phyloP scores from a whole-genome alignment of 2,113 vertebrate species.

The Syngnathus typhle region DNA sequence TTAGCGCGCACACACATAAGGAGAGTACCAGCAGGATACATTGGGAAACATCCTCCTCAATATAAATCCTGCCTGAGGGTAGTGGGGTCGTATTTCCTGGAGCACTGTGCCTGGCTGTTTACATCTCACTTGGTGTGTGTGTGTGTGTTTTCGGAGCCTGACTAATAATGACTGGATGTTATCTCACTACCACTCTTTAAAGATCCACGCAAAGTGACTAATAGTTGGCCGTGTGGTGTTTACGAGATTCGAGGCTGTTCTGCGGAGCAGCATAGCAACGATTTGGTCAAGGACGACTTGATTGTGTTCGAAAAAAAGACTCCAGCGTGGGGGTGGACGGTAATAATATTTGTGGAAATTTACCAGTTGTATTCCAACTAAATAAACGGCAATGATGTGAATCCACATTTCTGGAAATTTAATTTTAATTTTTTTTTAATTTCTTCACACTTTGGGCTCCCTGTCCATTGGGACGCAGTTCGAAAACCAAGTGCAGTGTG shows the following conservation, averaged over 20 bases:
- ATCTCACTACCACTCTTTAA: conserved; percentile 59
- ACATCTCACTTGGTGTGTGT: conserved; percentile 51
- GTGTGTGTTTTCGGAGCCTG: conserved; percentile 39
- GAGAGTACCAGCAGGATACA: conserved; percentile 38
- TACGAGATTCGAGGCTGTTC: conserved; percentile 39
- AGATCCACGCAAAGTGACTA: conserved; percentile 36
- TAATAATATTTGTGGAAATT: background rate
- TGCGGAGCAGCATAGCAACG: conserved; percentile 46
- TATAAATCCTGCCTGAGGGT: conserved; percentile 63
- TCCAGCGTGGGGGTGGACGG: conserved; percentile 4
- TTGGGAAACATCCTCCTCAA: conserved; percentile 56
- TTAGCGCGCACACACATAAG: conserved; percentile 32
- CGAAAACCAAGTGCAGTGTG: background rate
- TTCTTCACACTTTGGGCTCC: too few relatives aligned
- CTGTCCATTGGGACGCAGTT: too few relatives aligned
- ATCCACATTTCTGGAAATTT: too few relatives aligned
- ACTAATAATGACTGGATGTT: conserved; percentile 69
- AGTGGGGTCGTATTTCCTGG: conserved; percentile 63
- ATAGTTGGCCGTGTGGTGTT: conserved; percentile 48
- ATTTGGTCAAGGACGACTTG: conserved; percentile 36
- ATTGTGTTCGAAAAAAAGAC: conserved; percentile 31
- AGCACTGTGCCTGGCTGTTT: conserved; percentile 57
- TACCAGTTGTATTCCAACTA: background rate
- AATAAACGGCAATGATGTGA: too few relatives aligned
- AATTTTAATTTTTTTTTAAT: too few relatives aligned